phyloP scores from a whole-genome alignment of 2,888 invertebrate genomes.

The Pseudoips prasinana region DNA sequence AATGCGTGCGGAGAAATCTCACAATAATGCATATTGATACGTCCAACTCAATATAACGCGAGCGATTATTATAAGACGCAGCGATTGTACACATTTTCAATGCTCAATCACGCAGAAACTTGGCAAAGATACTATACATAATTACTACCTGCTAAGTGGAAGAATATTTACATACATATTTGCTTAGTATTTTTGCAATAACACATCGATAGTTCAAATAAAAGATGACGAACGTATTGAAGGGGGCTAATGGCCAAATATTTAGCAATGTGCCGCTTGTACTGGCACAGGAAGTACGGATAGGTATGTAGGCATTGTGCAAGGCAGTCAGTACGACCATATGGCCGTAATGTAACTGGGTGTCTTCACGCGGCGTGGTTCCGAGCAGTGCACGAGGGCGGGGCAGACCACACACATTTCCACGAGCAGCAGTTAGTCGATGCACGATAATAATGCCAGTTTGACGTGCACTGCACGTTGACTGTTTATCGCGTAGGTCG shows the following conservation, averaged over 20 bases:
- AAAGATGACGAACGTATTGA: not conserved
- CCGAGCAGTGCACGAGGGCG: not conserved
- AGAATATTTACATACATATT: conserved; percentile 3
- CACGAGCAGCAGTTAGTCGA: no score
- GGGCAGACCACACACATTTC: conserved; percentile 13
- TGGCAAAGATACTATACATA: not conserved
- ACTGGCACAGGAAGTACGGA: conserved; percentile 14
- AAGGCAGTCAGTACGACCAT: no score
- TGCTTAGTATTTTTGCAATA: conserved; percentile 4
- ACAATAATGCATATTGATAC: no score
- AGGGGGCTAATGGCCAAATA: conserved; percentile 7
- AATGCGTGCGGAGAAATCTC: no score
- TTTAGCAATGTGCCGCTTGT: conserved; percentile 1
- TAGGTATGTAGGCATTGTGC: not conserved
- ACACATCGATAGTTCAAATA: conserved; percentile 9
- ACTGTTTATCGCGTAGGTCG: no score
- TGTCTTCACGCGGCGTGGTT: conserved; percentile 1
- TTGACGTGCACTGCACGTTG: no score
- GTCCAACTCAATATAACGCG: no score
- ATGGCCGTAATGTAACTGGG: no score
- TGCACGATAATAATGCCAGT: no score
- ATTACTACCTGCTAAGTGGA: conserved; percentile 1
- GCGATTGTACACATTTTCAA: no score
- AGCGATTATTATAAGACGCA: no score
- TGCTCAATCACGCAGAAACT: no score